phyloP scores from a whole-genome alignment of 2,797 vertebrate genomes.

The Triplophysa yarkandensis region DNA sequence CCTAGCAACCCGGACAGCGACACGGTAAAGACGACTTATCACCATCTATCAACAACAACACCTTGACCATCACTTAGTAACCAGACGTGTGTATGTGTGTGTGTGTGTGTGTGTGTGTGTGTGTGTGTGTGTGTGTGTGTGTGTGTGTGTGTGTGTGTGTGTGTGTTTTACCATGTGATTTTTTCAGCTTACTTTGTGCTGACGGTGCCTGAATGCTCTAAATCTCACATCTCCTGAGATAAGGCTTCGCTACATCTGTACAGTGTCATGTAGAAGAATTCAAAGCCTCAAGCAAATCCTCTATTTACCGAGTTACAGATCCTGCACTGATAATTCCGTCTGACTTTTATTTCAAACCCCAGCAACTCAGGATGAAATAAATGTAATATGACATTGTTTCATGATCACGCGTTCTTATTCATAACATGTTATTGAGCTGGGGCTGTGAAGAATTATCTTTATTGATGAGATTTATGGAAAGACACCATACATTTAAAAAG shows the following conservation, averaged over 20 bases:
- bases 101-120: not conserved
- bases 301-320: slow-evolving; percentile 14
- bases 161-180: slow-evolving; percentile 23
- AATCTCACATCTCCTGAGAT: slow-evolving; percentile 21
- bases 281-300: slow-evolving; percentile 4
- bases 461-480: not conserved
- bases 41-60: not conserved
- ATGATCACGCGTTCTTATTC: not conserved
- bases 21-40: not conserved
- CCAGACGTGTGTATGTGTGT: too few relatives aligned
- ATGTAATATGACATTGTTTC: not conserved
- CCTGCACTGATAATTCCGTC: slow-evolving; percentile 1
- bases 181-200: slow-evolving; percentile 37
- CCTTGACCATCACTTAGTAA: not conserved
- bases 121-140: not conserved
- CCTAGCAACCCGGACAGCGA: not conserved
- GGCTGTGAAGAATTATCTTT: not conserved
- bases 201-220: slow-evolving; percentile 28
- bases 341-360: not conserved
- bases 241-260: slow-evolving; percentile 1
- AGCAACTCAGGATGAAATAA: not conserved
- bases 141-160: not conserved
- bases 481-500: not conserved
- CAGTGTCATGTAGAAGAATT: not conserved
- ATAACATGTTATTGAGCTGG: not conserved